Percentiles rank a stretch among this genome's conserved stretches.
These are phyloP conservation scores for Florisuga fusca DNA, from an alignment of 2,797 vertebrate species.

Conservation along the genomic window DNA sequence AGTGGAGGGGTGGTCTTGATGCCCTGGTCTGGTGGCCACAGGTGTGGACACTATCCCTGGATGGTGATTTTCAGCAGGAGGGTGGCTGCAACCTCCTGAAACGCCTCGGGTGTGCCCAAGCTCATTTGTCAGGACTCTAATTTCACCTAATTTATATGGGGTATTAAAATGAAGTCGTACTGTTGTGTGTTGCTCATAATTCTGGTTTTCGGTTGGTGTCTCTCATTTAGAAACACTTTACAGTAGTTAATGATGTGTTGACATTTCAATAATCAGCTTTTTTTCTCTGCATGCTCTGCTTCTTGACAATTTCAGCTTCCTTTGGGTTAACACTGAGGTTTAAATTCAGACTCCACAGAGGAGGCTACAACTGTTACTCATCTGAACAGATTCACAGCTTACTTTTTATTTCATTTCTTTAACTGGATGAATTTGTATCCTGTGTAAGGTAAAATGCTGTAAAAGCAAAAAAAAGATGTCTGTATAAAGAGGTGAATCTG, in stretches of 20 bases:
- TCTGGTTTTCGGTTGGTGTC: neutral
- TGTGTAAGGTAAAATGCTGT: neutral
- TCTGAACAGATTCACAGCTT: neutral
- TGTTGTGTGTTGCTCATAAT: neutral
- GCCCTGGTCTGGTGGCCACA: neutral
- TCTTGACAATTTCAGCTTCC: neutral
- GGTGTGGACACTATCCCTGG: rapidly evolving
- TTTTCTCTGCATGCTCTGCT: neutral
- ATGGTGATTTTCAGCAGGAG: neutral
- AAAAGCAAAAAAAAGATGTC: neutral
- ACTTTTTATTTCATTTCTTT: neutral
- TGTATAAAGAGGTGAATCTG: neutral
- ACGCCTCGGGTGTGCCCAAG: neutral
- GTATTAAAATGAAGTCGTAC: neutral
- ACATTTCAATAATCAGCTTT: slow-evolving; percentile 24
- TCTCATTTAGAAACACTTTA: slow-evolving; percentile 34
- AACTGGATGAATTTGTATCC: neutral
- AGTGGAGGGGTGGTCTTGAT: neutral
- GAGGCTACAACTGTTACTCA: neutral
- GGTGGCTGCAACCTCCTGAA: neutral
- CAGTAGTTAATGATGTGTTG: slow-evolving; percentile 34
- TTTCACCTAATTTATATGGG: neutral
- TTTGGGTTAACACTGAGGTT: neutral
- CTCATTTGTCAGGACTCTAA: neutral
- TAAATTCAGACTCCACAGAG: neutral